Evolutionary conservation across 1,140 invertebrate genomes (phyloP).

Genomic region (Ostrea denselamellosa): DNA sequence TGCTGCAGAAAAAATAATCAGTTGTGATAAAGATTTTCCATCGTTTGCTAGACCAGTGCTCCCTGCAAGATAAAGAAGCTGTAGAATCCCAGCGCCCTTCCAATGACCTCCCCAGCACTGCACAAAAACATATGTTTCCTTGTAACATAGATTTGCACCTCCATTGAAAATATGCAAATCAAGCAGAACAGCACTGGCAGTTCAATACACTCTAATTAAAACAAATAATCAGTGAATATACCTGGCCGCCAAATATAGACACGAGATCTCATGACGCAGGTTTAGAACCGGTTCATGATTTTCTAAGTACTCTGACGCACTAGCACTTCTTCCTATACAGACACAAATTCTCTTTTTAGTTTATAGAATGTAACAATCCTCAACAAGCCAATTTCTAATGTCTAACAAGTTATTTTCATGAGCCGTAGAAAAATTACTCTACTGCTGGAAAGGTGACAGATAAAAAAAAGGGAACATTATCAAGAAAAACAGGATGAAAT

Average conservation of each 20-base stretch:
- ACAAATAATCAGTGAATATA: conserved; percentile 10
- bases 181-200: conserved; percentile 30
- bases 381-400: neutral
- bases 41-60: conserved; percentile 5
- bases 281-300: neutral
- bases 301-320: neutral
- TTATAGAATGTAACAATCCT: neutral
- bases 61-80: conserved; percentile 5
- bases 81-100: conserved; percentile 15
- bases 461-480: neutral
- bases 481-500: conserved; percentile 3
- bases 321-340: neutral
- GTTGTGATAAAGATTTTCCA: conserved; percentile 34
- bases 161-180: conserved; percentile 34
- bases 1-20: conserved; percentile 30
- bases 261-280: neutral
- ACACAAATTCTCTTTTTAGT: neutral
- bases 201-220: conserved; percentile 39
- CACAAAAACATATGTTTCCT: conserved; percentile 30
- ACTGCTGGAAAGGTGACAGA: neutral
- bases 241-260: conserved; percentile 24
- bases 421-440: neutral
- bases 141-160: conserved; percentile 11
- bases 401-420: neutral
- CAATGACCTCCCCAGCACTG: conserved; percentile 4